Evolutionary conservation across 2,797 vertebrate genomes (phyloP).

Genomic region (Halcyon badia): DNA sequence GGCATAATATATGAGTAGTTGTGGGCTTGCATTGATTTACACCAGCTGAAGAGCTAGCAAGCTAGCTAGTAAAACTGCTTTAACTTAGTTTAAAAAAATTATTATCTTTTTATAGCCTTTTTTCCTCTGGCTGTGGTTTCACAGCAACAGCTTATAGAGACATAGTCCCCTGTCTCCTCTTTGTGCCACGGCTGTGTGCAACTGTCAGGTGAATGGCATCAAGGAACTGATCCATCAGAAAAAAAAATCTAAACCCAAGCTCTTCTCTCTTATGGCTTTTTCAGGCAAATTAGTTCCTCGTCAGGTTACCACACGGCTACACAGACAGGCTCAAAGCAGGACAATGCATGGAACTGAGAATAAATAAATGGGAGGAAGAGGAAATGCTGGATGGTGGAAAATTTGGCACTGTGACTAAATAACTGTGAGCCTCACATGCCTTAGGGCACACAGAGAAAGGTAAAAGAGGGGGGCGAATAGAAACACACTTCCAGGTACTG

Average conservation of each 20-base stretch:
- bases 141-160: background rate
- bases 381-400: background rate
- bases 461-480: background rate
- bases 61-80: background rate
- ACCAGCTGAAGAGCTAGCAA: background rate
- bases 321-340: background rate
- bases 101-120: background rate
- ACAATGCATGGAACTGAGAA: background rate
- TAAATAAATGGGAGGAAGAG: background rate
- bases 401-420: rapidly evolving
- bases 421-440: background rate
- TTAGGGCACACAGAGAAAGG: background rate
- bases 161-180: background rate
- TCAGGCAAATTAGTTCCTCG: background rate
- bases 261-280: background rate
- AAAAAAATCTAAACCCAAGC: background rate
- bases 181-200: background rate
- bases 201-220: background rate
- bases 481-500: background rate
- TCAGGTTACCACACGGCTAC: background rate
- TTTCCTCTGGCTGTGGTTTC: background rate
- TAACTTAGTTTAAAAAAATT: background rate
- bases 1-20: rapidly evolving
- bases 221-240: background rate
- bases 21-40: background rate